Conservation (phyloP, 2,888 invertebrate genomes). For the Nomada ferruginata region DNA sequence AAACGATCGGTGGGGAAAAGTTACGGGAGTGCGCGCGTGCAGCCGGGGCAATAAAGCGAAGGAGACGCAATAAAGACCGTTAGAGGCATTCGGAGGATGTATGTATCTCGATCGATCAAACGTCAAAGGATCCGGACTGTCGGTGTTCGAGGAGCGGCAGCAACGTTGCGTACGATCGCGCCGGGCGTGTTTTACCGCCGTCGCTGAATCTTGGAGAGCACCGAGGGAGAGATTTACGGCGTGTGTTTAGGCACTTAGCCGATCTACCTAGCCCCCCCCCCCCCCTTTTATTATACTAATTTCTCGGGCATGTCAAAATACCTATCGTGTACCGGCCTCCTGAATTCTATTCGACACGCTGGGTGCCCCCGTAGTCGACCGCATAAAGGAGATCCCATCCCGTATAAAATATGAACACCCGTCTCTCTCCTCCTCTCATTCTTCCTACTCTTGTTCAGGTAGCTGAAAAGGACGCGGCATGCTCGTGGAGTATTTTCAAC, state of each 20-base stretch:
- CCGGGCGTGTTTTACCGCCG: slow-evolving; percentile 30
- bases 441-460: slow-evolving; percentile 59
- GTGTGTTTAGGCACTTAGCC: slow-evolving; percentile 81
- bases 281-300: slow-evolving; percentile 83
- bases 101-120: slow-evolving; percentile 76
- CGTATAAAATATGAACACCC: slow-evolving; percentile 79
- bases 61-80: slow-evolving; percentile 66
- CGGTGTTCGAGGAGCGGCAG: slow-evolving; percentile 5
- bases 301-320: slow-evolving; percentile 83
- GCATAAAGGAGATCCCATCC: slow-evolving; percentile 79
- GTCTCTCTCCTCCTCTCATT: slow-evolving; percentile 29
- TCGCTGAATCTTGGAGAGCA: slow-evolving; percentile 47
- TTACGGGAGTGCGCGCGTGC: background rate
- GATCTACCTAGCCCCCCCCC: slow-evolving; percentile 72
- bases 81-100: slow-evolving; percentile 40
- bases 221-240: slow-evolving; percentile 79
- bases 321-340: slow-evolving; percentile 70
- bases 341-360: slow-evolving; percentile 82
- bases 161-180: slow-evolving; percentile 13
- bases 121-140: slow-evolving; percentile 36
- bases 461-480: slow-evolving; percentile 58
- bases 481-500: slow-evolving; percentile 56
- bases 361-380: slow-evolving; percentile 80
- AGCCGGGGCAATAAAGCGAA: slow-evolving; percentile 24
- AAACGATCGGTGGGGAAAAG: background rate